Percentiles rank a stretch among this genome's conserved stretches.
Conservation (phyloP, 2,113 vertebrate species). For the Perca flavescens region DNA sequence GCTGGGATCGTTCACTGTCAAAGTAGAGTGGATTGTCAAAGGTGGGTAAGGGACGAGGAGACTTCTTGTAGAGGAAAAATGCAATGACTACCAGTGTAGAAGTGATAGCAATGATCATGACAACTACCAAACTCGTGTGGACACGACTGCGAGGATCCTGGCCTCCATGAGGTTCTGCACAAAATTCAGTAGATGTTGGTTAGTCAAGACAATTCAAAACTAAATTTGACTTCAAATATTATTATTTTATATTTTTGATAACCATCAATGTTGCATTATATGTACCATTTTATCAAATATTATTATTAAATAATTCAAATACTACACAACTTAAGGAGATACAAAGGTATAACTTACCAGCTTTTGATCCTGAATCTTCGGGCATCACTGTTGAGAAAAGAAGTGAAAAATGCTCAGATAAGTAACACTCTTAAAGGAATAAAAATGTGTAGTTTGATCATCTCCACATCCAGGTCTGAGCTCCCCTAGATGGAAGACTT, state of each 20-base stretch:
- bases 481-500: neutral
- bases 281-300: neutral
- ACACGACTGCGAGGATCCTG: conserved; percentile 47
- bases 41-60: conserved; percentile 62
- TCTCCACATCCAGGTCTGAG: neutral
- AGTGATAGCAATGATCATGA: conserved; percentile 55
- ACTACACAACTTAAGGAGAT: neutral
- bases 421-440: neutral
- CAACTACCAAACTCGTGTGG: conserved; percentile 69
- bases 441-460: neutral
- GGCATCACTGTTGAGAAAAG: conserved; percentile 37
- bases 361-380: neutral
- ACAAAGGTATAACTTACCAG: conserved; percentile 56
- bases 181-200: conserved; percentile 2
- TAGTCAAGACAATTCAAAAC: neutral
- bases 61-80: conserved; percentile 73
- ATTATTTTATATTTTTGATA: neutral
- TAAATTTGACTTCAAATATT: neutral
- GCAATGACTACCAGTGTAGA: conserved; percentile 41
- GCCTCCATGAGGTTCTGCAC: conserved; percentile 27
- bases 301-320: neutral
- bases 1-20: conserved; percentile 65
- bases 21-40: conserved; percentile 79
- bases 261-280: neutral
- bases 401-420: neutral